Conservation (phyloP, 2,888 invertebrate genomes). For the Lordiphosa andalusiaca region DNA sequence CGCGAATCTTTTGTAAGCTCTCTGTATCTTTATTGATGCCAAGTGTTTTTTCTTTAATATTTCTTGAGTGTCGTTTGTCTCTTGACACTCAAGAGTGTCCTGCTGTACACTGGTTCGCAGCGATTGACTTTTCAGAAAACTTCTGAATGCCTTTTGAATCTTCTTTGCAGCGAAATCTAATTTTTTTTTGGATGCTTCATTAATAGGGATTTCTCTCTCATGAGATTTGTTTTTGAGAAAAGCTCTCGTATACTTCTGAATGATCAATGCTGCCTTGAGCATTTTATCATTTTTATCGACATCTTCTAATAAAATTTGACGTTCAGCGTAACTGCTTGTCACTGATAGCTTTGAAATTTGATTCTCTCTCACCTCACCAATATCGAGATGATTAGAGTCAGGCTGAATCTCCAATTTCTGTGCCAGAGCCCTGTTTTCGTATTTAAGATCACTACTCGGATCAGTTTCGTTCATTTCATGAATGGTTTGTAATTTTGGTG, state of each 20-base stretch:
- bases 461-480: slow-evolving; percentile 55
- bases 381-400: no score
- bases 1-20: slow-evolving; percentile 21
- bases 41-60: neutral
- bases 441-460: slow-evolving; percentile 24
- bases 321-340: neutral
- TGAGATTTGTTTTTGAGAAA: neutral
- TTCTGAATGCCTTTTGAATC: slow-evolving; percentile 37
- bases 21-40: slow-evolving; percentile 48
- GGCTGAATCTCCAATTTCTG: neutral
- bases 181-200: neutral
- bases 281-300: neutral
- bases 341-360: neutral
- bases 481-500: slow-evolving; percentile 52
- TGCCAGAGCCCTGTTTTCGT: neutral
- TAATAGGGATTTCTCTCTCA: neutral
- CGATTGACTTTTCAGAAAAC: slow-evolving; percentile 12
- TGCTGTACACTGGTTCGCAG: neutral
- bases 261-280: slow-evolving; percentile 14
- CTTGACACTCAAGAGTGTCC: no score
- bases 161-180: slow-evolving; percentile 31
- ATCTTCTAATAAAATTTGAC: no score
- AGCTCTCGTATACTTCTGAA: slow-evolving; percentile 15
- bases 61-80: no score
- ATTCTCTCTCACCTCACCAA: neutral